Evolutionary conservation across 2,113 vertebrate genomes (phyloP).

Genomic region (Phalacrocorax brasilianus): DNA sequence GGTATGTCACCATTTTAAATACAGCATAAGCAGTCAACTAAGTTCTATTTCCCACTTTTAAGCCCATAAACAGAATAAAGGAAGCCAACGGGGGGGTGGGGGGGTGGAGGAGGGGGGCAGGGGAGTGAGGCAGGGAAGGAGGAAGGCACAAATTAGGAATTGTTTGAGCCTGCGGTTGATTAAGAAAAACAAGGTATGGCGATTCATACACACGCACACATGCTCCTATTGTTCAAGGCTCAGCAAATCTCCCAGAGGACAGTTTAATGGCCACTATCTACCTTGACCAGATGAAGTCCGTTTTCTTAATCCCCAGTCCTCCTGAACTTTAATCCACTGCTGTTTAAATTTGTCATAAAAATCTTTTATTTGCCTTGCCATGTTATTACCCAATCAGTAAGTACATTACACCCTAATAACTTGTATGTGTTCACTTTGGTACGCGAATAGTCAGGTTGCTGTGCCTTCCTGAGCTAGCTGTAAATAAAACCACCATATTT

Average conservation of each 20-base stretch:
- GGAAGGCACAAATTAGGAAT: neutral
- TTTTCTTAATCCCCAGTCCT: neutral
- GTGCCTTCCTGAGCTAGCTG: neutral
- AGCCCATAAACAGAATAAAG: neutral
- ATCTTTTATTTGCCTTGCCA: conserved; percentile 7
- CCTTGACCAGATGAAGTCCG: conserved; percentile 12
- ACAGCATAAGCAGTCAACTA: neutral
- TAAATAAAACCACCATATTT: neutral
- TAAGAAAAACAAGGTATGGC: neutral
- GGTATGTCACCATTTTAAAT: conserved; percentile 5
- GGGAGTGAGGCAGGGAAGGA: neutral
- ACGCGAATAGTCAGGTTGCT: neutral
- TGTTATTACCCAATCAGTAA: conserved; percentile 22
- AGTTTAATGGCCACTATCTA: conserved; percentile 8
- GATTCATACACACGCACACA: neutral
- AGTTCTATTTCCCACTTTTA: neutral
- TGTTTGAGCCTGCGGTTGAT: neutral
- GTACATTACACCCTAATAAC: neutral
- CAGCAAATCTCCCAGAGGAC: conserved; percentile 1
- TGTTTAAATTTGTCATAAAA: conserved; percentile 38
- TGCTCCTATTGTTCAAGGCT: neutral
- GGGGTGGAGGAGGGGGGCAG: neutral
- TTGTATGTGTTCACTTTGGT: neutral
- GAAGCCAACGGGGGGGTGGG: neutral
- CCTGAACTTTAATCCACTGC: neutral